Evolutionary conservation across 2,113 vertebrate species (phyloP).

Genomic region (Glaucomys volans): DNA sequence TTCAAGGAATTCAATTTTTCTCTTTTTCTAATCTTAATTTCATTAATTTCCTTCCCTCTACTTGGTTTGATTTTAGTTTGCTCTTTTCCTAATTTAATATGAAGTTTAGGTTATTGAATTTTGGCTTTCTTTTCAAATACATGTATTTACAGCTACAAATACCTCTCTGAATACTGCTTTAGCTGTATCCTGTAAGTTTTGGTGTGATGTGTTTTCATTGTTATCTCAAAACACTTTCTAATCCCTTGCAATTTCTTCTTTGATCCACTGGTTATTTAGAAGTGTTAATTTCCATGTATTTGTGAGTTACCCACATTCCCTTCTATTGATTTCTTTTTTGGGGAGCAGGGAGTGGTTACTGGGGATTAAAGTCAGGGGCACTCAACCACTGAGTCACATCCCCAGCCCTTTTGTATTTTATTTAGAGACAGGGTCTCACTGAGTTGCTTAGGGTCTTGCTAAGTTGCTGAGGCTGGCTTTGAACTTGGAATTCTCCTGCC

Average conservation of each 20-base stretch:
- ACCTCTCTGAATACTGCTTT: not conserved
- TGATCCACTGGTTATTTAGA: not conserved
- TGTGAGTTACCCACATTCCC: not conserved
- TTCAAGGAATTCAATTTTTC: not conserved
- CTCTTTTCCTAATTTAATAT: not conserved
- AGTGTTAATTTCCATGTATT: not conserved
- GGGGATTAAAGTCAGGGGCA: too few relatives aligned
- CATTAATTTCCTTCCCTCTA: not conserved
- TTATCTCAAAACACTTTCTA: not conserved
- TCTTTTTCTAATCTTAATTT: not conserved
- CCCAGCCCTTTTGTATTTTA: too few relatives aligned
- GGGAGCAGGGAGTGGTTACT: too few relatives aligned
- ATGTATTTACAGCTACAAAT: not conserved
- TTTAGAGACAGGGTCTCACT: too few relatives aligned
- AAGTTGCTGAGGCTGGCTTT: too few relatives aligned
- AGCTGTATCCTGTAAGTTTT: not conserved
- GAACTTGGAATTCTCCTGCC: too few relatives aligned
- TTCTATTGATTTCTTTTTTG: not conserved
- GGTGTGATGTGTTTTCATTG: not conserved
- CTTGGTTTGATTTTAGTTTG: constrained; percentile 20
- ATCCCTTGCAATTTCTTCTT: not conserved
- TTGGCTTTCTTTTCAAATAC: not conserved
- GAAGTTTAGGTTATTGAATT: not conserved
- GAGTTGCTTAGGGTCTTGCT: too few relatives aligned
- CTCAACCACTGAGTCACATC: too few relatives aligned